These are phyloP conservation scores for Oxygymnocypris stewartii DNA, from an alignment of 2,113 vertebrate species.

Conservation along the genomic window DNA sequence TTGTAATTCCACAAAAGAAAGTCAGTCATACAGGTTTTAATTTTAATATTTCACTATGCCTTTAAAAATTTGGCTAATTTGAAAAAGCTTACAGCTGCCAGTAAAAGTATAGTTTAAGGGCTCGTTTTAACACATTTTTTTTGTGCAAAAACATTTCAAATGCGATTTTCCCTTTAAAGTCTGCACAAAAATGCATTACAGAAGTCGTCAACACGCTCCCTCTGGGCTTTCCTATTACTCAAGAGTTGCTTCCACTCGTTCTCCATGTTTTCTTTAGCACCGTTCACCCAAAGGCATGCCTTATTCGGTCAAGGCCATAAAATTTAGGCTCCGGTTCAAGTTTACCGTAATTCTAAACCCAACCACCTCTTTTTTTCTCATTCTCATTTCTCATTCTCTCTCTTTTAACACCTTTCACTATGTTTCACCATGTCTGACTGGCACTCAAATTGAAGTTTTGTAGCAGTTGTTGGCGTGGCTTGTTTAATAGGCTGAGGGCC, in stretches of 20 bases:
- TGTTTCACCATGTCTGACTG: constrained; percentile 15
- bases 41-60: background rate
- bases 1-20: background rate
- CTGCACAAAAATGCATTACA: background rate
- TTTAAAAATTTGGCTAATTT: background rate
- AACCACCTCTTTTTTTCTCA: constrained; percentile 22
- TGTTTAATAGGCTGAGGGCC: constrained; percentile 35
- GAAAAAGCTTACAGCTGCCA: background rate
- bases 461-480: constrained; percentile 31
- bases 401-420: background rate
- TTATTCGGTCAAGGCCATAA: constrained; percentile 55
- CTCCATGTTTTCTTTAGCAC: constrained; percentile 21
- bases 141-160: too few relatives aligned
- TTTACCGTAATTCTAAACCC: constrained; percentile 10
- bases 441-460: constrained; percentile 23
- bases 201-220: background rate
- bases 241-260: background rate
- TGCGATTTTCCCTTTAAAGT: background rate
- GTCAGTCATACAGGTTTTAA: background rate
- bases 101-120: background rate
- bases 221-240: background rate
- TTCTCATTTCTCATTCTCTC: constrained; percentile 22
- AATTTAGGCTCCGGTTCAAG: constrained; percentile 42
- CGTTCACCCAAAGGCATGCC: constrained; percentile 28
- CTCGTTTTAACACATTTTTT: background rate